Base-by-base conservation (phyloP, 2,797 vertebrate genomes). In the Hoplostethus mediterraneus region DNA sequence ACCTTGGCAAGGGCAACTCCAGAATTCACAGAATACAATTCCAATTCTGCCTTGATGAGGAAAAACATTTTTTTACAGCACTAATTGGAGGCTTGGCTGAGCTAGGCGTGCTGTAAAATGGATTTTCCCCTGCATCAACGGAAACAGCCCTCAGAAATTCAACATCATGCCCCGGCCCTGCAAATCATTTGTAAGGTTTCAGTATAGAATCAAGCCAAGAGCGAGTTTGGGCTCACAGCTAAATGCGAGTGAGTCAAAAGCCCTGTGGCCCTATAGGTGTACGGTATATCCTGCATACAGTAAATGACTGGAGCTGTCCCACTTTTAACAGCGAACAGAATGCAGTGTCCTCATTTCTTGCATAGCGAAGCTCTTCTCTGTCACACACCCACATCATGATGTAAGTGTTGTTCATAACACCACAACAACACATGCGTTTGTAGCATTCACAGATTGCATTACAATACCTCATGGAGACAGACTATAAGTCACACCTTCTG, bases 71-170 rank as follows among this genome's bases (percentile, higher is more conserved):
- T 86, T 81, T 81, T 71, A 84, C 73, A 77, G 79, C 79, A 78
- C 77, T 92, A 92, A 93, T 93, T 92, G 88, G 85, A 87, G 82
- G 80, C 75, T 90, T 87, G 90, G 90, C 82, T 66, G 69, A 5
- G 71, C 71, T 75, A 77, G 66, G 77, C 64, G 69, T 80, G 89
- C 81, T 79, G 78, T 87, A 86, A 89, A 92, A 91, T 79, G 63
- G 79, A 90, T 90, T 90, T 90, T 84, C 64, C 83, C 81, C 87
- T 85, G 85, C 87, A 91, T 92, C 86, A 85, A 91, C 87, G 87
- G 83, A 90, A 92, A 88, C 67, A 75, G 70, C 61, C 58, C 72
- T 79, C 66, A 77, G 76, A 88, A 83, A 83, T 75, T 72, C 73
- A 69, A 58, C 63, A 71, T 74, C 52, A 38, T 66, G 55, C 66